phyloP scores from a whole-genome alignment of 2,113 vertebrate species.

The Furnarius figulus region DNA sequence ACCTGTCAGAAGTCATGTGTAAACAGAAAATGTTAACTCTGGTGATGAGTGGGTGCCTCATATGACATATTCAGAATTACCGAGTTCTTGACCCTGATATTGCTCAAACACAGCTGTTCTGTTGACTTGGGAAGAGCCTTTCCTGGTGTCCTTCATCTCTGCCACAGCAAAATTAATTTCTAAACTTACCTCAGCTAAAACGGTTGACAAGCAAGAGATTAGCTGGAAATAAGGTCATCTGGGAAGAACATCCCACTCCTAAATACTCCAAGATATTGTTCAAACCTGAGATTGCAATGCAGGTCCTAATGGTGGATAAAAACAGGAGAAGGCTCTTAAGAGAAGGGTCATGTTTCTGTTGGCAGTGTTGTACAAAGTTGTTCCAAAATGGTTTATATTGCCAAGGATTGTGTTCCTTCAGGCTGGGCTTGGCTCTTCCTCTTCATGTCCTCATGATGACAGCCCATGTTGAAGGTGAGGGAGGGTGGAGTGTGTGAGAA shows the following conservation, averaged over 20 bases:
- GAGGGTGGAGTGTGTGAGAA: not conserved
- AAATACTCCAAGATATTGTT: not conserved
- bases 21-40: not conserved
- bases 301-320: not conserved
- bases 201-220: not conserved
- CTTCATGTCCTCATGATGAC: not conserved
- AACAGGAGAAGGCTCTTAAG: not conserved
- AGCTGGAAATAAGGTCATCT: not conserved
- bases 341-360: conserved; percentile 24
- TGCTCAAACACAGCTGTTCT: not conserved
- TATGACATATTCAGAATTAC: not conserved
- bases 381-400: not conserved
- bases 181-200: conserved; percentile 12
- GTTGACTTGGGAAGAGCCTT: conserved; percentile 13
- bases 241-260: not conserved
- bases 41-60: not conserved
- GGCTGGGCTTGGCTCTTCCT: conserved; percentile 15
- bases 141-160: not conserved
- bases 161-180: not conserved
- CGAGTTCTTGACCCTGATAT: not conserved
- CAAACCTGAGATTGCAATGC: not conserved
- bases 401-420: not conserved
- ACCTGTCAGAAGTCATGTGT: not conserved
- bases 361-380: not conserved
- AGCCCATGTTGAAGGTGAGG: not conserved